A percentile compares a stretch with the other conserved stretches of the same genome.
phyloP scores from a whole-genome alignment of 2,113 vertebrate genomes.

The Meles meles region DNA sequence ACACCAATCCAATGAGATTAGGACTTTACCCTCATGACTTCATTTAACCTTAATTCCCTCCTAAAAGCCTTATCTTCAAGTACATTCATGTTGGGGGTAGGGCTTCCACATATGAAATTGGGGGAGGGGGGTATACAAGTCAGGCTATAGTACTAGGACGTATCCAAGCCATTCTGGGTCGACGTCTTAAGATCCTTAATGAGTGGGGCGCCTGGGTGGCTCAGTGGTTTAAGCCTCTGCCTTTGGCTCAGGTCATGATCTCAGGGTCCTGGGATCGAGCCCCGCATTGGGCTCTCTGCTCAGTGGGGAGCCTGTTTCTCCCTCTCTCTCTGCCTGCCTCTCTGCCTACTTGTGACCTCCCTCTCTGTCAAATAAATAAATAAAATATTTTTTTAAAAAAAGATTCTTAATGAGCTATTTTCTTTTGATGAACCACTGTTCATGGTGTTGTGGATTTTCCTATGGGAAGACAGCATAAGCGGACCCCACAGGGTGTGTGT shows the following conservation, averaged over 20 bases:
- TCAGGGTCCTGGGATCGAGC: no score
- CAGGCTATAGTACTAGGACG: not conserved
- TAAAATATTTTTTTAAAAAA: no score
- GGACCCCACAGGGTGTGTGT: not conserved
- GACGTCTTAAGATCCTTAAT: not conserved
- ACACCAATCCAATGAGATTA: not conserved
- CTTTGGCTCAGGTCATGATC: no score
- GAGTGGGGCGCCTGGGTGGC: no score
- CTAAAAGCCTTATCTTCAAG: not conserved
- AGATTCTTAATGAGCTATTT: not conserved
- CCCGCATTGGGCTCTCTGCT: no score
- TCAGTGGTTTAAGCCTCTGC: no score
- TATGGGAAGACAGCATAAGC: not conserved
- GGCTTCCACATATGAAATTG: not conserved
- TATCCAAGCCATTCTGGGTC: not conserved
- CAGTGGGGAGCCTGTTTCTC: no score
- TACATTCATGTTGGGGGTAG: not conserved
- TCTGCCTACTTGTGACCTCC: no score
- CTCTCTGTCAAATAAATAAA: no score
- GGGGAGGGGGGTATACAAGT: not conserved
- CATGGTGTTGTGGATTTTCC: not conserved
- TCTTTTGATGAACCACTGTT: not conserved
- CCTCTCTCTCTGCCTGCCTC: no score
- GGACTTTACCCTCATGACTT: not conserved
- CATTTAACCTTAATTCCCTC: not conserved